Percentiles rank a stretch among this genome's conserved stretches.
phyloP scores from a whole-genome alignment of 2,888 invertebrate genomes.

The Pseudococcus jackbeardsleyi region DNA sequence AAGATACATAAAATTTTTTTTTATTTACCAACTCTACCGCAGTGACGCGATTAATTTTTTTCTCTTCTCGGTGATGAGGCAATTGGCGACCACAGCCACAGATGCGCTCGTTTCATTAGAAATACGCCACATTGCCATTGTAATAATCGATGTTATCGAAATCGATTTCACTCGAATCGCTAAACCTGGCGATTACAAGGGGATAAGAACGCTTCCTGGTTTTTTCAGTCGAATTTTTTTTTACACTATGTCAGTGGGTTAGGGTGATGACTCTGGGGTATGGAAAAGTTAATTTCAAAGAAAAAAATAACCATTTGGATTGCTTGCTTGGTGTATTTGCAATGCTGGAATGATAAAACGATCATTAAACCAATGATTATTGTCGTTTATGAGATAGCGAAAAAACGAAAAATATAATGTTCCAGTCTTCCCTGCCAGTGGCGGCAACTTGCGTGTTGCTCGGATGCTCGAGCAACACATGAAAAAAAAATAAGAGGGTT shows the following conservation, averaged over 20 bases:
- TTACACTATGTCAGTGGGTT: not conserved
- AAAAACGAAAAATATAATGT: not conserved
- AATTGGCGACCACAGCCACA: slow-evolving; percentile 41
- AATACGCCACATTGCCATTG: not conserved
- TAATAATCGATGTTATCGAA: slow-evolving; percentile 60
- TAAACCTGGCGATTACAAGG: slow-evolving; percentile 46
- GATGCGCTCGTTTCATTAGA: slow-evolving; percentile 53
- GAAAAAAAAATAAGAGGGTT: too few species aligned
- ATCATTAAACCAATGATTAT: slow-evolving; percentile 10
- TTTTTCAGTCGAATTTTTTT: slow-evolving; percentile 29
- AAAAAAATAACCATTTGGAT: not conserved
- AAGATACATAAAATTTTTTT: slow-evolving; percentile 52
- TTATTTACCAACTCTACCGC: slow-evolving; percentile 63
- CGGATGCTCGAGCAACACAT: too few species aligned
- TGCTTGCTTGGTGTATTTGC: not conserved
- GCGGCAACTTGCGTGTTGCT: too few species aligned
- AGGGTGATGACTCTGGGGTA: slow-evolving; percentile 15
- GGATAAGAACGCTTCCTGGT: not conserved
- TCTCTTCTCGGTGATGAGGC: slow-evolving; percentile 44
- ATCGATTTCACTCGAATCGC: slow-evolving; percentile 46
- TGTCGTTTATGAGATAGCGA: not conserved
- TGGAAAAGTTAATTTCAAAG: slow-evolving; percentile 6
- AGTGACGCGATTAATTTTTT: slow-evolving; percentile 64
- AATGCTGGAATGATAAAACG: not conserved
- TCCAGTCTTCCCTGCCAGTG: not conserved